Base-by-base conservation (phyloP, 2,888 invertebrate species). In the Peribatodes rhomboidaria region DNA sequence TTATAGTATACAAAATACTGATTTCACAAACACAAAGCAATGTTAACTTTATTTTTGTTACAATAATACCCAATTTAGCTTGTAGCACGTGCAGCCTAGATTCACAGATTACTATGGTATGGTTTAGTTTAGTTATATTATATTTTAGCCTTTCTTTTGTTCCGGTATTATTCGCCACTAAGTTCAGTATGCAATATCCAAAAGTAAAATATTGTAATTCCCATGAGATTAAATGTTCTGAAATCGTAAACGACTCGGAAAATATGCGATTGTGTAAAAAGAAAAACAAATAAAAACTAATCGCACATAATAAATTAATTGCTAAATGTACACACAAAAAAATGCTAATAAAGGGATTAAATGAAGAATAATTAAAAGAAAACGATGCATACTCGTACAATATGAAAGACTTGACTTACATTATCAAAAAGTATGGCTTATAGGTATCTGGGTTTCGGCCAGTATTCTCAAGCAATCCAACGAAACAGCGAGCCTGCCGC, bases 401-500 rank as follows among this genome's bases (percentile, higher is more conserved):
- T 13, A n/a, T 13, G 11, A 35, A 70, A 56, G 22, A 81, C 86
- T 86, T 79, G 22, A 81, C 86, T 86, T 79, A 86, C 87, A 86
- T 86, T 66, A 76, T 79, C 42, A 59, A 58, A 59, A 31, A 16
- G 46, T 53, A 52, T 61, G 61, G 56, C 54, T 60, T 65, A 74
- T 71, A 74, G 42, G 71, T 57, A 76, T 75, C 72, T 78, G 73
- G 71, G 75, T 77, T 81, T 73, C 70, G 68, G 67, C 77, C 82
- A 83, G 84, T 81, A 80, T 81, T 80, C 78, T 82, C 77, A 82
- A 78, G 82, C 78, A 81, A 81, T 83, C 83, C 82, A 83, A 74
- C 67, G 71, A 80, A 80, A 84, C 77, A 73, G 77, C 73, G 76
- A 80, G 71, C 77, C 74, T 69, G 71, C 72, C 75, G 78, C 81